phyloP scores from a whole-genome alignment of 2,113 vertebrate genomes.

The Melanerpes aurifrons region DNA sequence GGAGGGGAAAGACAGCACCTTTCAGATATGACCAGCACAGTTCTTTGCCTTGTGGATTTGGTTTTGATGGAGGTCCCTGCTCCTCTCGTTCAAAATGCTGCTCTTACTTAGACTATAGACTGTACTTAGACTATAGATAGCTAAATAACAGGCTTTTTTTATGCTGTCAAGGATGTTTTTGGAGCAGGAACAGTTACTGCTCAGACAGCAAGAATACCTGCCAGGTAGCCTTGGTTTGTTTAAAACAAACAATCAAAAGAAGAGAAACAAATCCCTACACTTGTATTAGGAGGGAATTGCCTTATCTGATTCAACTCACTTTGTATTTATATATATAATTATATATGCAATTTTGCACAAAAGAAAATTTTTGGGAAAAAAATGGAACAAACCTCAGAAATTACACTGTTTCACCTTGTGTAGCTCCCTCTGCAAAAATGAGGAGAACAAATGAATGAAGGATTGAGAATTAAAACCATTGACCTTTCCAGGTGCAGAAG shows the following conservation, averaged over 20 bases:
- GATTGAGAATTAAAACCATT: background rate
- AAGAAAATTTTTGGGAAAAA: background rate
- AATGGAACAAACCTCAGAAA: background rate
- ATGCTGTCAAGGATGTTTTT: background rate
- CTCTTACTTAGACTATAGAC: background rate
- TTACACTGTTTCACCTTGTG: background rate
- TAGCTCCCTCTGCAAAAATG: background rate
- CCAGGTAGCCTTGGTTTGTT: background rate
- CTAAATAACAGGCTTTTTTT: conserved; percentile 15
- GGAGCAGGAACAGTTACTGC: background rate
- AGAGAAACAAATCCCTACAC: background rate
- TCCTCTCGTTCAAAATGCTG: background rate
- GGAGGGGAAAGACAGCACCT: conserved; percentile 7
- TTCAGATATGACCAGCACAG: background rate
- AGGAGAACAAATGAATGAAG: background rate
- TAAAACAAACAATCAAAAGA: background rate
- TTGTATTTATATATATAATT: background rate
- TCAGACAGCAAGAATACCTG: background rate
- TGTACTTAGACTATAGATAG: background rate
- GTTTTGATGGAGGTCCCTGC: background rate
- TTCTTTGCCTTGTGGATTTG: background rate
- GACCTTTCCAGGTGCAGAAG: background rate
- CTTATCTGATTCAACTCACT: background rate
- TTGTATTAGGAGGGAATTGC: background rate
- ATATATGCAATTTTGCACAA: background rate